Base-by-base conservation (phyloP, 2,113 vertebrate genomes). In the Stigmatopora nigra region DNA sequence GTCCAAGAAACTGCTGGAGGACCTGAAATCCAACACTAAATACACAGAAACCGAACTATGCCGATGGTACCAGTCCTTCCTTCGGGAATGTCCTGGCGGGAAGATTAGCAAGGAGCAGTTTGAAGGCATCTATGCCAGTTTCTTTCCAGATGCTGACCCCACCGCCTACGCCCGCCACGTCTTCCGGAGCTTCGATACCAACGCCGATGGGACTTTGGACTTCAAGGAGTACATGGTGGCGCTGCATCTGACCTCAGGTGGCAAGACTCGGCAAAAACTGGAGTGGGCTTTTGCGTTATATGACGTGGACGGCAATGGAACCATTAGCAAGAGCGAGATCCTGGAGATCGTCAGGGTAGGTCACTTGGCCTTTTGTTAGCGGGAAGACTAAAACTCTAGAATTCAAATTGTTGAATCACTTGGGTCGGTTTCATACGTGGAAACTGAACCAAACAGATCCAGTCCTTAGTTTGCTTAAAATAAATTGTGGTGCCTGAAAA, bases 181-280 rank as follows among this genome's bases (percentile, higher is more conserved):
- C 1, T 92, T 93, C 78, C 82, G 92, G 67, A 92, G 91, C 62
- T 93, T 93, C 1, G 92, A 93, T 79, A 86, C 90, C 67, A 93
- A 93, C 2, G 86, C 87, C 0, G 92, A 93, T 0, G 92, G 92
- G 17, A 92, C 89, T 0, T 63, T 92, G 86, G 92, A 92, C 75
- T 93, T 93, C 76, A 91, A 90, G 83, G 92, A 93, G 80, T 93
- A 92, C 82, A 92, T 93, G 1, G 87, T 93, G 0, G 92, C 92
- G 0, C 84, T 93, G 71, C 92, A 92, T 61, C 91, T 93, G 63
- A 93, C 92, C n/a, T 91, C 92, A 0, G 90, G 92, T 7, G 90
- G 92, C 7, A 92, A 91, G 79, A 91, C 89, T 0, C 68, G 87
- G 71, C 90, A 91, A 79, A 93, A 93, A 73, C 78, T 92, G 17